Evolutionary conservation across 2,113 vertebrate species (phyloP), one percentile per base, ranked within the genome.

Genomic region (Bubo bubo): DNA sequence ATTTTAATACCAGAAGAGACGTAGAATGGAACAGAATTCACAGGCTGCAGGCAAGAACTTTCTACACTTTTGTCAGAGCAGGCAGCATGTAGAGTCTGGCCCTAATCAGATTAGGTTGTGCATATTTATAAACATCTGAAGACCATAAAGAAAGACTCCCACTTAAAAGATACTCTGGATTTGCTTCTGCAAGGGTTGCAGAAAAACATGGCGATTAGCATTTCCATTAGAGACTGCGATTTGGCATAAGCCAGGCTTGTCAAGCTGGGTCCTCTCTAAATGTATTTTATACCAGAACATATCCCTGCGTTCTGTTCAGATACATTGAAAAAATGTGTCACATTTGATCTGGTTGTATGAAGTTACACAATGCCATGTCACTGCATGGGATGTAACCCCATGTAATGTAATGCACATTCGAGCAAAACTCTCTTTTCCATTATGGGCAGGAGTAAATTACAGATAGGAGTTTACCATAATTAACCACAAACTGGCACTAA

Each of bases 401-500:
- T 24, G 58, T 97, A 97, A 97, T 95, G 75, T 27, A 96, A 95
- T 64, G 81, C 97, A 93, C 83, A 86, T 93, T 97, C 9, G 9
- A 95, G 91, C 20, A 93, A 90, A 94, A 81, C 91, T 81, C 91
- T 73, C 82, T 93, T 94, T 97, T 93, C 86, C 94, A 96, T 90
- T 95, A 81, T 19, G 77, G 93, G 93, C 35, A 39, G 91, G 86
- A 96, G 83, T 73, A 97, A 97, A 96, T 96, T 96, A 81, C 88
- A 95, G 95, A 97, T 95, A 95, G 95, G 28, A 95, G 86, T 86
- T 96, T 90, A 91, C 70, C 72, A 83, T 91, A 94, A 97, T 97
- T 96, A 97, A 97, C 97, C 96, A 97, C 96, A 96, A 96, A 90
- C 93, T 95, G 95, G 94, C 97, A 97, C 56, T 70, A 70, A 92